Conservation (phyloP, 1,140 invertebrate species). For the Drosophila seguyi region DNA sequence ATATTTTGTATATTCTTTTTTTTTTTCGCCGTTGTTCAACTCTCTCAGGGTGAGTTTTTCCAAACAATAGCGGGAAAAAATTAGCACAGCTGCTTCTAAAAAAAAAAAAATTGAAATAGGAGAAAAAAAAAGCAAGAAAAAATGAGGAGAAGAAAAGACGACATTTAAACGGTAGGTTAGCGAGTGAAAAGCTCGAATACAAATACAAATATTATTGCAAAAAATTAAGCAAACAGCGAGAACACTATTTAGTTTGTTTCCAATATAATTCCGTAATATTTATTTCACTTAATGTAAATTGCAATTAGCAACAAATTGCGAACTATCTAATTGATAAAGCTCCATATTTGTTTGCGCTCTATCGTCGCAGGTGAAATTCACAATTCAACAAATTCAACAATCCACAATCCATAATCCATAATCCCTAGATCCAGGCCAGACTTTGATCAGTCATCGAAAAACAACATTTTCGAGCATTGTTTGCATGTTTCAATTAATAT, state of each 20-base stretch:
- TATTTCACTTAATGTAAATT: conserved; percentile 59
- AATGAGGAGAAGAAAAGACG: conserved; percentile 31
- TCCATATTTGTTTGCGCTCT: conserved; percentile 41
- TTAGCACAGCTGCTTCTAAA: conserved; percentile 70
- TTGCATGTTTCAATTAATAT: conserved; percentile 78
- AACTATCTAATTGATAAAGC: conserved; percentile 70
- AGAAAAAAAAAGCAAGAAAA: conserved; percentile 2
- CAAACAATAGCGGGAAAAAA: conserved; percentile 74
- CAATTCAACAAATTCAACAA: no score
- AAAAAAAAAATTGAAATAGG: no score
- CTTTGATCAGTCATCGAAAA: conserved; percentile 54
- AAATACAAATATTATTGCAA: conserved; percentile 75
- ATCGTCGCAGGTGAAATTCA: conserved; percentile 49
- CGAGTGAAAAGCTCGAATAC: conserved; percentile 54
- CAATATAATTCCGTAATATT: conserved; percentile 38
- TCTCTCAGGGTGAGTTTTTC: conserved; percentile 68
- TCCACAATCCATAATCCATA: neutral
- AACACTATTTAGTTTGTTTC: conserved; percentile 51
- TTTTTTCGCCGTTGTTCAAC: conserved; percentile 33
- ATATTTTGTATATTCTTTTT: conserved; percentile 39
- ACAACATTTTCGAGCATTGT: conserved; percentile 35
- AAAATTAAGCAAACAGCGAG: conserved; percentile 56
- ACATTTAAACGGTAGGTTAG: conserved; percentile 53
- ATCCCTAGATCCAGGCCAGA: conserved; percentile 34
- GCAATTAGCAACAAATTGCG: conserved; percentile 72